Conservation (phyloP, 92 coral and sea anemone species). For the Epizoanthus stellaris region DNA sequence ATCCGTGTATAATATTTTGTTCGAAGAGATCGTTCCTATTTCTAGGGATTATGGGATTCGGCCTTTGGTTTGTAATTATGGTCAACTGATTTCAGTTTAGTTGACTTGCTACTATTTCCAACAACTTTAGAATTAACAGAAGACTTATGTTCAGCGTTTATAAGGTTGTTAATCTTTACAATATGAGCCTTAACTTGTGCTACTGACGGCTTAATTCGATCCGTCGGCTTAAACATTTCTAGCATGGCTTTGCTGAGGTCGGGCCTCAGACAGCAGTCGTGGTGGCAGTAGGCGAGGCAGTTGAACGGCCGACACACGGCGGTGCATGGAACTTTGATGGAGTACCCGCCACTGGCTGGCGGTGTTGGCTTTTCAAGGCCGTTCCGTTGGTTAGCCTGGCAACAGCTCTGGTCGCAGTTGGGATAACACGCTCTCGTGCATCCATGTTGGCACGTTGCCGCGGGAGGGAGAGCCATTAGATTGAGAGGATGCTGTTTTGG, state of each 20-base stretch:
- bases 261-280: constrained; percentile 80
- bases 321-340: constrained; percentile 68
- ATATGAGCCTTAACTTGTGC: constrained; percentile 4
- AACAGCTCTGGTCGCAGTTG: constrained; percentile 72
- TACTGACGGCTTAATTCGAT: neutral
- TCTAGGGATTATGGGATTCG: neutral
- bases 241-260: neutral
- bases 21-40: neutral
- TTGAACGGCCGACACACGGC: constrained; percentile 81
- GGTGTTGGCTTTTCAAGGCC: neutral
- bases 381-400: constrained; percentile 41
- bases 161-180: neutral
- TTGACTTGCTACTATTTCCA: neutral
- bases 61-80: neutral
- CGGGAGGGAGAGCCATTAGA: neutral
- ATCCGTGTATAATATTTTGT: neutral
- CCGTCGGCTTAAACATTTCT: neutral
- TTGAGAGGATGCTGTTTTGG: neutral
- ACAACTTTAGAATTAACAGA: neutral
- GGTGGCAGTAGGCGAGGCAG: constrained; percentile 86
- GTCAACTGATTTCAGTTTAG: neutral
- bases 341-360: constrained; percentile 26
- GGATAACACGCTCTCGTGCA: constrained; percentile 82
- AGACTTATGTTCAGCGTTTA: neutral
- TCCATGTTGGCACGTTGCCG: constrained; percentile 50